Conservation (phyloP, 2,113 vertebrate genomes). For the Nycticryphes semicollaris region DNA sequence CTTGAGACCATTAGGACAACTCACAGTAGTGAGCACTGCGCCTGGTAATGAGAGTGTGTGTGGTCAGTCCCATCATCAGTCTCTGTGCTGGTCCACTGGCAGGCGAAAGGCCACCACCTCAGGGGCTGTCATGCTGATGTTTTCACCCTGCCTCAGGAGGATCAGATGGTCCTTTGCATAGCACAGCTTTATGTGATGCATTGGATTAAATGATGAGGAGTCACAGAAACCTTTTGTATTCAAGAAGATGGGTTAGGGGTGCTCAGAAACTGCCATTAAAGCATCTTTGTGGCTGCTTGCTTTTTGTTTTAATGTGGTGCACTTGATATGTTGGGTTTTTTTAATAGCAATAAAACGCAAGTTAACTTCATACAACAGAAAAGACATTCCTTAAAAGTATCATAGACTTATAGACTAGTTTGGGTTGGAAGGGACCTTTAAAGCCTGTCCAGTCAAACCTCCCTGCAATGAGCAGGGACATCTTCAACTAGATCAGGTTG, state of each 20-base stretch:
- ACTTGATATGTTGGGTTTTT: neutral
- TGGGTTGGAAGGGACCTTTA: neutral
- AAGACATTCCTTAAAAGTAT: neutral
- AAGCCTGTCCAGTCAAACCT: neutral
- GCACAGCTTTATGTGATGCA: neutral
- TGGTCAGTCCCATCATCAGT: neutral
- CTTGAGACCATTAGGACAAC: neutral
- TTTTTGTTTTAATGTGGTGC: neutral
- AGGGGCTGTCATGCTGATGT: neutral
- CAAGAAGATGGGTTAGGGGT: neutral
- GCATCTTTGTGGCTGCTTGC: neutral
- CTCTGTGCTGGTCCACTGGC: neutral
- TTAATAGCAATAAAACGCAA: neutral
- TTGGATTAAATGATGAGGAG: neutral
- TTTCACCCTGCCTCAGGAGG: neutral
- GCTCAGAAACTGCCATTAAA: neutral
- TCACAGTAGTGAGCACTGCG: neutral
- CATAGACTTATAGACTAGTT: neutral
- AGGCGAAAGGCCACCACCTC: neutral
- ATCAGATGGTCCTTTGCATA: neutral
- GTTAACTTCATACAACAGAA: neutral
- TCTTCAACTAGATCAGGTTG: neutral
- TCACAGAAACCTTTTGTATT: neutral
- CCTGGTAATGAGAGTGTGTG: neutral
- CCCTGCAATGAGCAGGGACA: neutral